phyloP scores from a whole-genome alignment of 2,113 vertebrate species.

The Craseonycteris thonglongyai region DNA sequence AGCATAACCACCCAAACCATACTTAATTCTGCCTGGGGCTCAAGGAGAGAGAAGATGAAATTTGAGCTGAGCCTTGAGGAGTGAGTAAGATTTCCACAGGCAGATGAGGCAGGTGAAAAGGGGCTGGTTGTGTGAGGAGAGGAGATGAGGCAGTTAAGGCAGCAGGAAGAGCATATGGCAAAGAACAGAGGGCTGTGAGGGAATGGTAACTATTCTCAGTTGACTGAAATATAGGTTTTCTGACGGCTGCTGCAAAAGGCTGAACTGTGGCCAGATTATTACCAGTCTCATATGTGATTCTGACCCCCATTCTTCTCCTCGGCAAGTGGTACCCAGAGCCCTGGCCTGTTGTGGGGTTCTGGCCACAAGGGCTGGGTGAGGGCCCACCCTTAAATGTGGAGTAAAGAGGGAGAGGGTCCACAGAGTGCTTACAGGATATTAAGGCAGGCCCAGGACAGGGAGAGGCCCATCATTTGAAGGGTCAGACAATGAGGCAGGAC shows the following conservation, averaged over 20 bases:
- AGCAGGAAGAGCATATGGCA: background rate
- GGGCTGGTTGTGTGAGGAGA: background rate
- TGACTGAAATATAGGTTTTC: background rate
- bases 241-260: background rate
- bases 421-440: background rate
- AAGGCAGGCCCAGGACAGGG: background rate
- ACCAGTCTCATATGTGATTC: background rate
- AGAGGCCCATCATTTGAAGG: background rate
- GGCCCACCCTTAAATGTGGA: rapidly evolving
- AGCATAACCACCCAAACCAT: background rate
- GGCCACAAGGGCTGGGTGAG: background rate
- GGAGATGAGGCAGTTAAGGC: background rate
- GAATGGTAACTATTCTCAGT: background rate
- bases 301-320: background rate
- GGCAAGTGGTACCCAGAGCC: background rate
- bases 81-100: background rate
- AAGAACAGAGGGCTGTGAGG: background rate
- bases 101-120: background rate
- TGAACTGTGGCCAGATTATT: background rate
- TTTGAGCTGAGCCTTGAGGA: background rate
- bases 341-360: background rate
- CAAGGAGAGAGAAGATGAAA: background rate
- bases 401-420: background rate
- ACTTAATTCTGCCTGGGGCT: background rate
- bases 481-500: background rate